These are phyloP conservation scores for Syncerus caffer DNA, from an alignment of 2,797 vertebrate species.

Conservation along the genomic window DNA sequence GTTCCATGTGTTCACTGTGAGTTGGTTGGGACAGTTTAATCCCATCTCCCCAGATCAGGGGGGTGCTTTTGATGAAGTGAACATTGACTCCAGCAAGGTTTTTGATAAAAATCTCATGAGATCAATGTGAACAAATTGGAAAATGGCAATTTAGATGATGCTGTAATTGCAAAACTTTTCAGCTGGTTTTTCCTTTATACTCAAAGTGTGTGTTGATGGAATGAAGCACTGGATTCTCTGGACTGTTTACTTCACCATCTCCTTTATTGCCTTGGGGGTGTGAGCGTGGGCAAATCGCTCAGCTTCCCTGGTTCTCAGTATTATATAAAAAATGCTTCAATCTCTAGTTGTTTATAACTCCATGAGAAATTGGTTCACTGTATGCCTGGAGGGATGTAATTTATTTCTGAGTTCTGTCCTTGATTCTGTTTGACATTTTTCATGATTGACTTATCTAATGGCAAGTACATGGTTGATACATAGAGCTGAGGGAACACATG, in stretches of 20 bases:
- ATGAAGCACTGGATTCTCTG: neutral
- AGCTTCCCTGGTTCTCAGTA: neutral
- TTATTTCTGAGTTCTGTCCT: neutral
- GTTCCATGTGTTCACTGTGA: neutral
- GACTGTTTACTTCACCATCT: neutral
- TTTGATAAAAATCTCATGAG: neutral
- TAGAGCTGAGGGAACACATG: neutral
- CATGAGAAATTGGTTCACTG: neutral
- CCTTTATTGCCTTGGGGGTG: neutral
- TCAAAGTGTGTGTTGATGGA: neutral
- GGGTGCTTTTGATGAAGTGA: neutral
- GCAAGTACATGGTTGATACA: neutral
- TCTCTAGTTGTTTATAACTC: neutral
- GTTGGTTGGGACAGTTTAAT: neutral
- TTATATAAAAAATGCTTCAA: neutral
- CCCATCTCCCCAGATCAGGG: neutral
- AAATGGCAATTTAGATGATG: neutral
- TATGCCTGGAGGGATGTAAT: neutral
- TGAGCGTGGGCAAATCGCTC: neutral
- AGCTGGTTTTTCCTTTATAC: neutral
- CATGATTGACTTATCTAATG: neutral
- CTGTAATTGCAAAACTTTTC: neutral
- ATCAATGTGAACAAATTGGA: neutral
- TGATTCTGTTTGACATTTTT: neutral
- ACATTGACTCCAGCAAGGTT: fast-evolving